Conservation (phyloP, 2,797 vertebrate species). For the Hapalemur alaotrensis region DNA sequence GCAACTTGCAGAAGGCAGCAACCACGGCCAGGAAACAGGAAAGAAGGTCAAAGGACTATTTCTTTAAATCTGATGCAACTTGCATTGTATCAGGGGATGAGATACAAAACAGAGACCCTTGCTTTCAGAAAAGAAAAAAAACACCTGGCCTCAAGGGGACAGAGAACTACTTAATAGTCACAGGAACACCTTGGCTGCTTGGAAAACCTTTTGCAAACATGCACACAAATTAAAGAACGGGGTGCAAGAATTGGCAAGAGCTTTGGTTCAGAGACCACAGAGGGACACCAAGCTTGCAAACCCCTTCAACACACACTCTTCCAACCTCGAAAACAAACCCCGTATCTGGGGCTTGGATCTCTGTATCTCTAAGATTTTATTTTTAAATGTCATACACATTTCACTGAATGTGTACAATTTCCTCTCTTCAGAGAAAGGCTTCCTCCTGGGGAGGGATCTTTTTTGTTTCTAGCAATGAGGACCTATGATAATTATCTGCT, state of each 20-base stretch:
- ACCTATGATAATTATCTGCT: neutral
- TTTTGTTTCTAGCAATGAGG: neutral
- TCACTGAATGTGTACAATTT: neutral
- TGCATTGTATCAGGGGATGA: neutral
- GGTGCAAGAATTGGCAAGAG: neutral
- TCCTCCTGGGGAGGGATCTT: neutral
- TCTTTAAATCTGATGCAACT: conserved; percentile 48
- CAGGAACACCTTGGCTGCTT: neutral
- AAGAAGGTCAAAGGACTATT: neutral
- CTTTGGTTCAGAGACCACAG: neutral
- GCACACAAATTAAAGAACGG: neutral
- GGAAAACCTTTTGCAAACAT: neutral
- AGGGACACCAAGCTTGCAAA: neutral
- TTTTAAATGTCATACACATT: neutral
- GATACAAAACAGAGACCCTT: neutral
- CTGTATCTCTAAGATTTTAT: neutral
- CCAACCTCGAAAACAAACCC: neutral
- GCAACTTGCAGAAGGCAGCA: neutral
- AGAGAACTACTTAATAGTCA: neutral
- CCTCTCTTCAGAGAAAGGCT: neutral
- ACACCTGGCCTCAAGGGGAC: neutral
- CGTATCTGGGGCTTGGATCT: neutral
- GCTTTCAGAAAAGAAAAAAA: conserved; percentile 20
- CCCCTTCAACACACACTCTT: neutral
- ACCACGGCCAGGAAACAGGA: neutral